A percentile compares a stretch with the other conserved stretches of the same genome.
These are phyloP conservation scores for Trichomalopsis sarcophagae DNA, from an alignment of 1,140 invertebrate genomes.

Conservation along the genomic window DNA sequence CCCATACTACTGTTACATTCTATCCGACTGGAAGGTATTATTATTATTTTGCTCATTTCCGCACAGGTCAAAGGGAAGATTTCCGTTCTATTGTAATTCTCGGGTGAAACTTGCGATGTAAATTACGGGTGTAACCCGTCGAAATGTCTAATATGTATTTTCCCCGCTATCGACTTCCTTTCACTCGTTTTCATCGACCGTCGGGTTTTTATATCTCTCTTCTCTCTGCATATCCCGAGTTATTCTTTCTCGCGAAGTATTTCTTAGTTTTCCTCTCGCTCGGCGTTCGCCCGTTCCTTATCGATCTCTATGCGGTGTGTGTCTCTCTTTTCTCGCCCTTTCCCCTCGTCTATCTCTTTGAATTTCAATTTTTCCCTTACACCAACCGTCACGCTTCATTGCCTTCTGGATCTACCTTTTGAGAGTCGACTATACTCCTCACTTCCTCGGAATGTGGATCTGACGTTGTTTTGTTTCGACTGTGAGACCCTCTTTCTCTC, in stretches of 20 bases:
- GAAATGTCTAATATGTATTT: background rate
- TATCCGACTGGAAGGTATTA: no score
- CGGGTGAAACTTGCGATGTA: no score
- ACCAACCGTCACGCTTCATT: background rate
- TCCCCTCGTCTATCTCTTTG: background rate
- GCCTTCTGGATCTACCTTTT: background rate
- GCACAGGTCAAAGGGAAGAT: no score
- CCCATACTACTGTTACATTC: no score
- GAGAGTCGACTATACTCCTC: background rate
- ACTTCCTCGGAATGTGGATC: background rate
- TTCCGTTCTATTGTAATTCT: no score
- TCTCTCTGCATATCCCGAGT: no score
- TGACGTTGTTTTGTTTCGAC: no score
- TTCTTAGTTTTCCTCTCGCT: background rate
- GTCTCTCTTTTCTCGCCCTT: background rate
- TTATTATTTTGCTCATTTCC: no score
- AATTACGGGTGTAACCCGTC: no score
- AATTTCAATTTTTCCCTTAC: background rate
- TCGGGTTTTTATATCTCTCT: background rate
- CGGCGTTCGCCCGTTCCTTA: background rate
- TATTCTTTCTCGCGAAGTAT: background rate
- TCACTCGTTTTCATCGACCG: background rate
- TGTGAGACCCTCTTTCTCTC: background rate
- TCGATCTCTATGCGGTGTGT: background rate
- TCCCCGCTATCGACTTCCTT: background rate